phyloP scores from a whole-genome alignment of 2,797 vertebrate species.

The Linurgus olivaceus region DNA sequence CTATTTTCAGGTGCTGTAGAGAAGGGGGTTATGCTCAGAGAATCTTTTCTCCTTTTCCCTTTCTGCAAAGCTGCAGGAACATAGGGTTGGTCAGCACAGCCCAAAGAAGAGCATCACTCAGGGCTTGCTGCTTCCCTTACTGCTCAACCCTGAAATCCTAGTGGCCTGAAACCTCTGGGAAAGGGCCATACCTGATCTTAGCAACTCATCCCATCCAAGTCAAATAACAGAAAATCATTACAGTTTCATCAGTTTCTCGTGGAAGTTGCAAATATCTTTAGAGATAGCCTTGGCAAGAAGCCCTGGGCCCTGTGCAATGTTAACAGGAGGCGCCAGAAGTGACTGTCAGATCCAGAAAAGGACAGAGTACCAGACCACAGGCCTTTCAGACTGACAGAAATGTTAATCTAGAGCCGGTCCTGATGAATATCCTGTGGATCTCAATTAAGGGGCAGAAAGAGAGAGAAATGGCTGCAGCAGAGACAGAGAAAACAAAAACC shows the following conservation, averaged over 20 bases:
- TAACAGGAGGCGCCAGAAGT: neutral
- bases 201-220: neutral
- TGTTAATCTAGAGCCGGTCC: neutral
- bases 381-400: neutral
- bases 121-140: neutral
- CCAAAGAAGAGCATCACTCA: neutral
- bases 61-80: neutral
- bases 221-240: neutral
- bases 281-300: neutral
- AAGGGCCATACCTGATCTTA: neutral
- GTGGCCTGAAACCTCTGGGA: neutral
- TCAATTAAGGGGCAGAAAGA: neutral
- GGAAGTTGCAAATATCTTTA: neutral
- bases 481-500: neutral
- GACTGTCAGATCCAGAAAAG: neutral
- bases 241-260: neutral
- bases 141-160: neutral
- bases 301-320: too few relatives aligned
- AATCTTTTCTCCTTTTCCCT: neutral
- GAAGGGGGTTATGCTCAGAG: neutral
- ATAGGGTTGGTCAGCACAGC: accelerated
- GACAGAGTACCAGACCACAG: neutral
- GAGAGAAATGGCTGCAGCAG: neutral
- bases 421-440: neutral
- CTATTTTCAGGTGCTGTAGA: neutral